phyloP scores from a whole-genome alignment of 2,888 invertebrate species.

The Apamea anceps region DNA sequence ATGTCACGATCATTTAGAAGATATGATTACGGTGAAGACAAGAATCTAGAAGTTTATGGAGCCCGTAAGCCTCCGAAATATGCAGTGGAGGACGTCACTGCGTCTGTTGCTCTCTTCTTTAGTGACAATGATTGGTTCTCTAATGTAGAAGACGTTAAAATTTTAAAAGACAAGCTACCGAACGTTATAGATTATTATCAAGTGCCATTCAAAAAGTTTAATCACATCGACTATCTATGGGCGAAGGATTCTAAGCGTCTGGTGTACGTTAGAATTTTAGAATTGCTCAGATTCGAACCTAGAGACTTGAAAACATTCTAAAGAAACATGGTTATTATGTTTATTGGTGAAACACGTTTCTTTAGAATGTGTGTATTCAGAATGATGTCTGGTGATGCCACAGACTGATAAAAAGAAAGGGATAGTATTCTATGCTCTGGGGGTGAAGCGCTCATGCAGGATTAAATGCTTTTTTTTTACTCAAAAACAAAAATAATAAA shows the following conservation, averaged over 20 bases:
- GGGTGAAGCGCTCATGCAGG: background rate
- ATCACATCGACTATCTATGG: constrained; percentile 71
- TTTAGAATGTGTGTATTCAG: background rate
- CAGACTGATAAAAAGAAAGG: background rate
- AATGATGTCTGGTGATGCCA: background rate
- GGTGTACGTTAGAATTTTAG: constrained; percentile 55
- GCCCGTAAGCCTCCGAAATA: constrained; percentile 63
- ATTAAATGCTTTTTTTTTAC: background rate
- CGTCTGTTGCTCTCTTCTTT: constrained; percentile 65
- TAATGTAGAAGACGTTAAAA: constrained; percentile 57
- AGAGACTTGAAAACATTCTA: constrained; percentile 1
- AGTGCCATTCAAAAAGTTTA: constrained; percentile 61
- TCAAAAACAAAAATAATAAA: no score
- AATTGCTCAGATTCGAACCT: constrained; percentile 38
- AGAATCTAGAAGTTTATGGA: constrained; percentile 65
- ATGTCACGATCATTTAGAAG: constrained; percentile 63
- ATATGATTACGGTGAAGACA: constrained; percentile 65
- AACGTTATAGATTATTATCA: constrained; percentile 62
- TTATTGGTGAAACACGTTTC: background rate
- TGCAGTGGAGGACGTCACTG: constrained; percentile 59
- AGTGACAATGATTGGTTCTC: constrained; percentile 68
- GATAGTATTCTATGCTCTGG: background rate
- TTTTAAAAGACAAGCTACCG: constrained; percentile 54
- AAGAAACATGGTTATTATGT: background rate
- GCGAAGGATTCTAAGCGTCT: constrained; percentile 63